Conservation (phyloP, 1,140 invertebrate species). For the Drosophila sucinea region DNA sequence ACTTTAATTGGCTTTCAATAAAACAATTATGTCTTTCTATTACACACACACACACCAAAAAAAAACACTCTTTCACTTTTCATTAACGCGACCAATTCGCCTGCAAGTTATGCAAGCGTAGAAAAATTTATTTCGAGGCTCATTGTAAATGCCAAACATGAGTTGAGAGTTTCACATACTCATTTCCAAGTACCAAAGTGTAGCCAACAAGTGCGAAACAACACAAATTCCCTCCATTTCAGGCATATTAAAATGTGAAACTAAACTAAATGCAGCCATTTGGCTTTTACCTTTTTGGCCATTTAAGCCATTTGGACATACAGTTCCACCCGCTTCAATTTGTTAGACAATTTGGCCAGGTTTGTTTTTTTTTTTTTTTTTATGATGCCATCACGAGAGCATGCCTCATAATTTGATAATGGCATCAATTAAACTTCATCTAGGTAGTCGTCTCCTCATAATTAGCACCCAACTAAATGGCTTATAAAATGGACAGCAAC, state of each 20-base stretch:
- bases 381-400: conserved; percentile 66
- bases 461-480: conserved; percentile 77
- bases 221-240: conserved; percentile 26
- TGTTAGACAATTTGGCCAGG: conserved; percentile 13
- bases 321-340: conserved; percentile 13
- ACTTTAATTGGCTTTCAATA: conserved; percentile 77
- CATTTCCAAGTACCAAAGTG: conserved; percentile 46
- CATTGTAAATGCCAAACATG: conserved; percentile 47
- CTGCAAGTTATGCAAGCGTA: conserved; percentile 48
- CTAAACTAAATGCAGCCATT: conserved; percentile 41
- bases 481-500: conserved; percentile 48
- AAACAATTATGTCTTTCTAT: conserved; percentile 59
- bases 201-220: conserved; percentile 63
- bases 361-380: conserved; percentile 24
- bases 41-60: neutral
- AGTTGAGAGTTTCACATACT: conserved; percentile 17
- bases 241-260: conserved; percentile 50
- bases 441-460: conserved; percentile 42
- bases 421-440: conserved; percentile 69
- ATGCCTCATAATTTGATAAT: conserved; percentile 76
- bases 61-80: conserved; percentile 67
- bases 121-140: neutral
- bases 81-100: conserved; percentile 71
- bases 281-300: conserved; percentile 10
- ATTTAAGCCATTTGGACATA: conserved; percentile 13